Conservation (phyloP, 2,888 invertebrate genomes). For the Microplitis deprimator region DNA sequence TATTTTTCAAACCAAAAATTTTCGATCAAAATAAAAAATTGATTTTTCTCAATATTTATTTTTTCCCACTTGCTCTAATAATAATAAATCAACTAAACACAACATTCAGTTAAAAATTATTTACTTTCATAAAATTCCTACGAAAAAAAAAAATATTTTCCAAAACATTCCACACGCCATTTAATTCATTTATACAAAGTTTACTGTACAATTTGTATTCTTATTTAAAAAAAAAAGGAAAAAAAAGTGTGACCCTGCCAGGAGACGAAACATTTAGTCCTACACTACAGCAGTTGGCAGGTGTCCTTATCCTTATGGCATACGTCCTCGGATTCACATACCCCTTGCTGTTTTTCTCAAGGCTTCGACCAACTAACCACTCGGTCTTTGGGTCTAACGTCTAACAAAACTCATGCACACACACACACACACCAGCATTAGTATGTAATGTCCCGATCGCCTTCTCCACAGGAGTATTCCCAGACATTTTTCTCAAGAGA, state of each 20-base stretch:
- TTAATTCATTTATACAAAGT: no score
- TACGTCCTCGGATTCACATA: constrained; percentile 26
- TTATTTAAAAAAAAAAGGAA: constrained; percentile 3
- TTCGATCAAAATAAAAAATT: no score
- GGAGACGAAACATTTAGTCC: constrained; percentile 16
- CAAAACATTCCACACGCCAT: no score
- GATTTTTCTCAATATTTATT: no score
- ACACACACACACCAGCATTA: background rate
- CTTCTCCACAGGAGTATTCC: constrained; percentile 26
- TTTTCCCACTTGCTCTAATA: no score
- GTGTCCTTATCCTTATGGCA: constrained; percentile 27
- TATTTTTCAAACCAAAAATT: no score
- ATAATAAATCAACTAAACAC: no score
- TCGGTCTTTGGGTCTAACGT: constrained; percentile 33
- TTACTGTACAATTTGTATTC: background rate
- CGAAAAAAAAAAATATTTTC: no score
- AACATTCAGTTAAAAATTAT: no score
- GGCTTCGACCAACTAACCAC: constrained; percentile 34
- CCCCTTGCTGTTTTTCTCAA: constrained; percentile 42
- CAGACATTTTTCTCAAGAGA: constrained; percentile 38
- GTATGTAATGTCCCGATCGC: constrained; percentile 8
- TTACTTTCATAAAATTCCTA: no score
- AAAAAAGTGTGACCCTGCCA: constrained; percentile 38
- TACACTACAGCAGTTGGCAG: constrained; percentile 28
- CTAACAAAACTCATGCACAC: background rate